These are phyloP conservation scores for Varanus salvator DNA, from an alignment of 2,113 vertebrate genomes.

Conservation along the genomic window DNA sequence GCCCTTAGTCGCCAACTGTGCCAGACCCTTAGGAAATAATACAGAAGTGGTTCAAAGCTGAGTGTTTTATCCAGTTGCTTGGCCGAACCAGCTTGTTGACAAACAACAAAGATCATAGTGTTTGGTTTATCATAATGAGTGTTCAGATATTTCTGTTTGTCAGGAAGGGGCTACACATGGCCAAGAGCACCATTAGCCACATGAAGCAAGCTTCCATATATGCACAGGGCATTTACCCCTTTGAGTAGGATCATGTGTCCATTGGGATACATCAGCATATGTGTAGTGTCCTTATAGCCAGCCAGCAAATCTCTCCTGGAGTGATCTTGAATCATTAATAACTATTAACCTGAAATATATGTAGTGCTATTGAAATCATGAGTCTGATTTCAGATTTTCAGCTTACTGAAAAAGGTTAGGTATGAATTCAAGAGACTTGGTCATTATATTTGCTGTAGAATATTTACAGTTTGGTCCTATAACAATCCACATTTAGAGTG, in stretches of 20 bases:
- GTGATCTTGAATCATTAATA: not conserved
- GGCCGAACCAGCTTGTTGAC: not conserved
- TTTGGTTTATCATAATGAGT: constrained; percentile 1
- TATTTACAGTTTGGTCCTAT: constrained; percentile 23
- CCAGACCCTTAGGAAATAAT: not conserved
- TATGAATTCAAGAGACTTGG: constrained; percentile 29
- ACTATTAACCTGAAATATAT: not conserved
- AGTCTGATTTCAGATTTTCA: not conserved
- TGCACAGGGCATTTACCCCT: not conserved
- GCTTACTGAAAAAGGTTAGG: constrained; percentile 4
- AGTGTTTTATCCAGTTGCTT: not conserved
- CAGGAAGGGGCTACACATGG: not conserved
- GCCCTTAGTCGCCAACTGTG: not conserved
- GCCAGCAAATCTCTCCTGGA: not conserved
- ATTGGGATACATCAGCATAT: not conserved
- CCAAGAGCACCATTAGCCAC: too few relatives aligned
- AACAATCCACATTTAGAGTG: constrained; percentile 44
- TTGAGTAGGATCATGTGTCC: too few relatives aligned
- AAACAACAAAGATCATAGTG: not conserved
- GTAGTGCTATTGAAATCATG: not conserved
- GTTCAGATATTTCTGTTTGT: not conserved
- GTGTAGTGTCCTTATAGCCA: not conserved
- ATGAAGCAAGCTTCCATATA: too few relatives aligned
- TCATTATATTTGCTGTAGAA: constrained; percentile 15
- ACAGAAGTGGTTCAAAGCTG: not conserved